Conservation (phyloP, 2,797 vertebrate genomes). For the Bryconaethiops microstoma region DNA sequence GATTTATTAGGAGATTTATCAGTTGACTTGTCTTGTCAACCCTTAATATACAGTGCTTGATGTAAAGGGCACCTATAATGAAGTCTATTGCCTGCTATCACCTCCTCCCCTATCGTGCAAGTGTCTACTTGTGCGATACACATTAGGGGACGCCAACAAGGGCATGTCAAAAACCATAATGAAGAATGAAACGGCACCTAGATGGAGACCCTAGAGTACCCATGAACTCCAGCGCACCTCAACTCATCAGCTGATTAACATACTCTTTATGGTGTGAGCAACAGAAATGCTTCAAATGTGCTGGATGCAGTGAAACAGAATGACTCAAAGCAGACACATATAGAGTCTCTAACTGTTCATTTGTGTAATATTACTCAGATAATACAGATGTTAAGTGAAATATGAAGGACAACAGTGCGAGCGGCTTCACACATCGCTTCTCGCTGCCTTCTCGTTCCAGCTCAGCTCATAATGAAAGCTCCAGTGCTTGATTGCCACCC, state of each 20-base stretch:
- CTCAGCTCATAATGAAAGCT: constrained; percentile 18
- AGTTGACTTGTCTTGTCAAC: too few species aligned
- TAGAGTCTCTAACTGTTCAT: background rate
- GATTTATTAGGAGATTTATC: too few species aligned
- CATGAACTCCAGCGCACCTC: background rate
- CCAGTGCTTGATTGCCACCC: background rate
- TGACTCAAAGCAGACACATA: background rate
- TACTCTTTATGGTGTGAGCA: background rate
- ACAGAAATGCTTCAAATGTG: background rate
- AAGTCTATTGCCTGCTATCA: too few species aligned
- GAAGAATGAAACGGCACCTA: background rate
- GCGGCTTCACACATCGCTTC: background rate
- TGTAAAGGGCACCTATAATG: too few species aligned
- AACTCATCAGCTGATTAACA: constrained; percentile 15
- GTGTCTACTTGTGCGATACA: background rate
- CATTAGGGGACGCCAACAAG: background rate
- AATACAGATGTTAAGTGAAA: constrained; percentile 20
- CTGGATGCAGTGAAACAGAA: background rate
- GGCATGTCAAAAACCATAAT: background rate
- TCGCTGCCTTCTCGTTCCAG: background rate
- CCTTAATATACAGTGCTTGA: too few species aligned
- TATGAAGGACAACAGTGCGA: background rate
- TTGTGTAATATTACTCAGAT: background rate
- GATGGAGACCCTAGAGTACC: background rate
- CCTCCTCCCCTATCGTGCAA: background rate